Percentiles rank a stretch among this genome's conserved stretches.
These are phyloP conservation scores for Xiphorhynchus elegans DNA, from an alignment of 2,113 vertebrate species.

Conservation along the genomic window DNA sequence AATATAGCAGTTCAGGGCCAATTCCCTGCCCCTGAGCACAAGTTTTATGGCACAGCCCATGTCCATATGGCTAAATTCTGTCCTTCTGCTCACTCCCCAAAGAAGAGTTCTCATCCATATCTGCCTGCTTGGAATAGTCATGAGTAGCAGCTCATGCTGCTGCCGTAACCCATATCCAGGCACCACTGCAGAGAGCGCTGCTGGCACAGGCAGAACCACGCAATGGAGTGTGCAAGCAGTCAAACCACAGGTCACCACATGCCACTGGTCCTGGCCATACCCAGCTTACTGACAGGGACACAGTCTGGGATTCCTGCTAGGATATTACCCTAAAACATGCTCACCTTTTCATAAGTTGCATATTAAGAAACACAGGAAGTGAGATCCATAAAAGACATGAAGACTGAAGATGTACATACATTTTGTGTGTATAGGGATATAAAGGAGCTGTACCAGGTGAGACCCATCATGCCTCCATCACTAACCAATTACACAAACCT, in stretches of 20 bases:
- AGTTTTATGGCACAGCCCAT: conserved; percentile 38
- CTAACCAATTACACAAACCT: neutral
- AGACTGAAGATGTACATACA: neutral
- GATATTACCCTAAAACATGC: neutral
- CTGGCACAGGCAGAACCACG: neutral
- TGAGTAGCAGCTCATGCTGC: neutral
- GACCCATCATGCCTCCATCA: neutral
- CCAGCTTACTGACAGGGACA: neutral
- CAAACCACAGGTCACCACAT: neutral
- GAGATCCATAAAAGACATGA: neutral
- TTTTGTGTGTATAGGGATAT: neutral
- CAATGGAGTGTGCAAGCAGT: neutral
- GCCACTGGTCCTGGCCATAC: neutral
- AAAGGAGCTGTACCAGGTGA: neutral
- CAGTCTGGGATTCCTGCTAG: neutral
- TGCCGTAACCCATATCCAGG: neutral
- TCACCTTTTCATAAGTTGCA: neutral
- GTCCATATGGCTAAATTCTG: conserved; percentile 56
- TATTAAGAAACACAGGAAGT: neutral
- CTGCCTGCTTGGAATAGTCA: neutral
- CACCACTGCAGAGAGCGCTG: neutral
- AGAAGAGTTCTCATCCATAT: neutral
- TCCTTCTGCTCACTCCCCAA: conserved; percentile 31
- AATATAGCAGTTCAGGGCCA: conserved; percentile 35
- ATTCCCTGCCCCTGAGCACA: conserved; percentile 29